Base-by-base conservation (phyloP, 2,113 vertebrate genomes). In the Dicentrarchus labrax region DNA sequence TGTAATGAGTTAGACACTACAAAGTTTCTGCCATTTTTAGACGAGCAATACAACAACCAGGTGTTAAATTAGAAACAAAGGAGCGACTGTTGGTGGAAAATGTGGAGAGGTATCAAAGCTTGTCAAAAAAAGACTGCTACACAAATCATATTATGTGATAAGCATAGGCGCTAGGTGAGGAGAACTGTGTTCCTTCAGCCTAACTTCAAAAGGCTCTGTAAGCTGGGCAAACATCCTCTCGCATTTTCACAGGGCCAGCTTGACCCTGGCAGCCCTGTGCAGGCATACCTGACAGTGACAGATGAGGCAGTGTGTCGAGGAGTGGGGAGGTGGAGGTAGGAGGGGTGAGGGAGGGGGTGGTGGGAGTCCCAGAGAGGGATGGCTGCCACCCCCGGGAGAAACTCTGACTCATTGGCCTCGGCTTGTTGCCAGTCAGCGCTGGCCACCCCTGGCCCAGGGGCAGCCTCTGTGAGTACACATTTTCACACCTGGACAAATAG, bases 401-500 rank as follows among this genome's bases (percentile, higher is more conserved):
- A 95, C 47, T 93, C 83, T 93, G 94, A 94, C 93, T 94, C 93
- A 93, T 43, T 88, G 84, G 82, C 81, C 79, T 84, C 72, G 79
- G 88, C 86, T 21, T 82, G 59, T 80, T 88, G 89, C 91, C 92
- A 94, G 90, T 88, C 88, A 85, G 88, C 38, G 75, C 76, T 22
- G 80, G 86, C 86, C 86, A 67, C 89, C 82, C 77, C 78, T 75
- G 65, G 87, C 84, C 85, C 80, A 77, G 84, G 86, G 84, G 84
- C 87, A 90, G 89, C 88, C 89, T 82, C 82, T 89, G 89, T 90
- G 88, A 88, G 91, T 93, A 93, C 90, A 92, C 92, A 91, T 89
- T 90, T 91, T 94, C 91, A 94, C 95, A 95, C 92, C 94, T 95
- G 94, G 93, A 92, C 93, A 96, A 95, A 95, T 88, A 95, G 69